Evolutionary conservation across 1,140 invertebrate genomes (phyloP), one percentile per base, ranked within the genome.

Genomic region (Microplitis demolitor): DNA sequence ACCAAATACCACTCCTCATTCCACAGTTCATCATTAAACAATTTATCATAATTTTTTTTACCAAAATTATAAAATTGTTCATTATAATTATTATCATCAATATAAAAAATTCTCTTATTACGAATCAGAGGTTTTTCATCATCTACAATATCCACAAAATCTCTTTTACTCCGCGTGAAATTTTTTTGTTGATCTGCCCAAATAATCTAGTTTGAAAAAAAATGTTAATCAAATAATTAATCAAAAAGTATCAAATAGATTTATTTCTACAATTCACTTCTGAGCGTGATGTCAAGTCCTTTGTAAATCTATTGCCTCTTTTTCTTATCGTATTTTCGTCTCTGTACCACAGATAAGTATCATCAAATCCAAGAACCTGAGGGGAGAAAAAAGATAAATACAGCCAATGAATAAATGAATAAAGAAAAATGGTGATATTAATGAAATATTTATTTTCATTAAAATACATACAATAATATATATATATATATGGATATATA

Each of bases 1-100:
- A 97, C 96, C 92, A 97, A 88, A 87, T 98, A 98, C 96, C 96
- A 98, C 85, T 98, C 91, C 76, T 95, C 90, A 50, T 88, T 83
- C 93, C 95, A 98, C 0, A 96, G 86, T 74, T 95, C 94, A 79
- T 98, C 96, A 78, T 95, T 95, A 82, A 96, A 97, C 68, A 83
- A 60, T 74, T 78, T 77, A 61, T 76, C 61, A 39, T 31, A 13
- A 11, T 63, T 6, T 31, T 69, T 9, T 50, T 14, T 5, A 2
- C 51, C 9, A 16, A 56, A 50, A 9, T 45, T 24, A 58, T 72
- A 58, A 35, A 50, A 51, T 61, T 11, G 3, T 6, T 45, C 39
- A 6, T 6, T 11, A 45, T 69, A 64, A 8, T 60, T 54, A 8
- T 61, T 0, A 74, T 78, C 51, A 73, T 75, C 54, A 78, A 77